Percentiles rank a stretch among this genome's conserved stretches.
These are phyloP conservation scores for Dendronephthya gigantea DNA, from an alignment of 64 coral and sea anemone species.

Conservation along the genomic window DNA sequence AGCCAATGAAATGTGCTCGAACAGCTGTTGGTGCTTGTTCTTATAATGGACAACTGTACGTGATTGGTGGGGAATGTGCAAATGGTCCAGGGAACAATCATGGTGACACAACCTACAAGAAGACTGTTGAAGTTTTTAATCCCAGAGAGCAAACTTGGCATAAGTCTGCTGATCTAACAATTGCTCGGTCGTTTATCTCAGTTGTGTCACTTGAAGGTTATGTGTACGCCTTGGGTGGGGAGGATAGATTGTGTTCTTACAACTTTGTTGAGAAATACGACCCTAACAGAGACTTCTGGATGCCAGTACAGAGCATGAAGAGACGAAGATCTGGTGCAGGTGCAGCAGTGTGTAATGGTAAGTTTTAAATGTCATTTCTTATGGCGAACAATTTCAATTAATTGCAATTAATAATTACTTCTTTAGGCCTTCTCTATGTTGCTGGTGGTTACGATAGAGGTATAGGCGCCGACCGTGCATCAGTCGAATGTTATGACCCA, in stretches of 20 bases:
- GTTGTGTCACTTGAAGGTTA: constrained; percentile 70
- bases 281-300: constrained; percentile 85
- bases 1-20: constrained; percentile 73
- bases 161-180: constrained; percentile 78
- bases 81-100: constrained; percentile 41
- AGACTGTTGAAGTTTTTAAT: constrained; percentile 69
- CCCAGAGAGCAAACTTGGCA: constrained; percentile 67
- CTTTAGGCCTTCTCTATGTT: constrained; percentile 73
- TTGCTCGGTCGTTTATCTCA: constrained; percentile 91
- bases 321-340: constrained; percentile 88
- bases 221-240: constrained; percentile 87
- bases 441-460: constrained; percentile 94
- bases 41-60: constrained; percentile 74
- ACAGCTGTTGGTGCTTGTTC: constrained; percentile 87
- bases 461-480: constrained; percentile 80
- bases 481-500: constrained; percentile 94
- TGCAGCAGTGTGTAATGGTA: constrained; percentile 93
- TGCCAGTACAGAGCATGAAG: constrained; percentile 78
- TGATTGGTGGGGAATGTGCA: constrained; percentile 89
- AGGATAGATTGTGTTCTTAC: constrained; percentile 96
- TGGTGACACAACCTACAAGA: constrained; percentile 90
- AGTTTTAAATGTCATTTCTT: too few relatives aligned
- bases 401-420: too few relatives aligned
- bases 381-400: too few relatives aligned
- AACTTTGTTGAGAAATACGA: constrained; percentile 96